Conservation (phyloP, 2,797 vertebrate genomes). For the Chelonia mydas region DNA sequence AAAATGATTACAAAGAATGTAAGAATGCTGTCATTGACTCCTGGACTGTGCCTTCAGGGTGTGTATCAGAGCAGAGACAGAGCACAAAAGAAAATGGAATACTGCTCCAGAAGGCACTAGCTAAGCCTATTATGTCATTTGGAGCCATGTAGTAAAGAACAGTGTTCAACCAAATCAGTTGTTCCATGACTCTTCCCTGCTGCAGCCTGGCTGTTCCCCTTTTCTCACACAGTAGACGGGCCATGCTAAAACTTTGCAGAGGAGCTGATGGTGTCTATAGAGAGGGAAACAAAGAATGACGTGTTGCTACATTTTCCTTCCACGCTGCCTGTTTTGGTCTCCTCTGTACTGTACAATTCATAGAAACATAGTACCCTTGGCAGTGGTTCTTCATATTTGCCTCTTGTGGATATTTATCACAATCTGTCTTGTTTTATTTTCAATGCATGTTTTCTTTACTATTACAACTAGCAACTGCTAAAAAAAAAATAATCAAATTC, state of each 20-base stretch:
- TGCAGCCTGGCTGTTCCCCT: not conserved
- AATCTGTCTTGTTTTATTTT: not conserved
- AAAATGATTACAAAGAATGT: not conserved
- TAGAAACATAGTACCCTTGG: not conserved
- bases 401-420: not conserved
- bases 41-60: not conserved
- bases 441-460: not conserved
- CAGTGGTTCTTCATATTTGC: not conserved
- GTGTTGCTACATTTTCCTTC: not conserved
- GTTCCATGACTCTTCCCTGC: not conserved
- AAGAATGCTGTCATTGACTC: not conserved
- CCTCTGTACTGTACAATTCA: not conserved
- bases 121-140: conserved; percentile 38
- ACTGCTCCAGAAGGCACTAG: conserved; percentile 37
- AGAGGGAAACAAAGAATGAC: not conserved
- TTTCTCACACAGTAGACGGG: not conserved
- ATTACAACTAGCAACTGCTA: not conserved
- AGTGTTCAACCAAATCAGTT: conserved; percentile 40
- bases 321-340: not conserved
- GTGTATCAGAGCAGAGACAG: not conserved
- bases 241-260: conserved; percentile 24
- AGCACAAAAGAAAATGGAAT: not conserved
- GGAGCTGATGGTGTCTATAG: not conserved
- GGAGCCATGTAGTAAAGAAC: conserved; percentile 45
- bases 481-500: not conserved